Conservation (phyloP, 2,888 invertebrate species). For the Smittia sp. region DNA sequence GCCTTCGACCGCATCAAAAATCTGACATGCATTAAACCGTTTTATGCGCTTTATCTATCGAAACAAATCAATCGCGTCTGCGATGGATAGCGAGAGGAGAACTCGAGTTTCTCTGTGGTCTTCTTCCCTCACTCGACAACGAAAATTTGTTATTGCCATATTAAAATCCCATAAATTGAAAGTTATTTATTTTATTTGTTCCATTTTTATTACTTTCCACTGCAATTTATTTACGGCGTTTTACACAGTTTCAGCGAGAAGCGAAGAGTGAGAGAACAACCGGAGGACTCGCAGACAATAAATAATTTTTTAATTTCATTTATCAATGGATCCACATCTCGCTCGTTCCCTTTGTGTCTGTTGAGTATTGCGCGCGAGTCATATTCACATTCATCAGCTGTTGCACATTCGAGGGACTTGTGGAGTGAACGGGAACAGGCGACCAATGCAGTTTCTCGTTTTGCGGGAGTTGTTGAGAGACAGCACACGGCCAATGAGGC, state of each 20-base stretch:
- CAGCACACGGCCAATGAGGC: slow-evolving; percentile 1
- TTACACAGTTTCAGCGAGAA: slow-evolving; percentile 18
- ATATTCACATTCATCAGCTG: slow-evolving; percentile 41
- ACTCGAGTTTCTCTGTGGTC: not conserved
- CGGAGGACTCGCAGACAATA: slow-evolving; percentile 26
- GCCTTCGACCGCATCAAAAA: too few relatives aligned
- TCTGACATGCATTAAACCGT: slow-evolving; percentile 1
- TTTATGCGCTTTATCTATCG: not conserved
- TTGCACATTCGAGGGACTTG: slow-evolving; percentile 25
- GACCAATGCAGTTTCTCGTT: slow-evolving; percentile 23
- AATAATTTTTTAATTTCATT: slow-evolving; percentile 41
- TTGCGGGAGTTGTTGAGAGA: not conserved
- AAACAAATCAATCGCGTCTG: slow-evolving; percentile 23
- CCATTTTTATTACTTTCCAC: slow-evolving; percentile 37
- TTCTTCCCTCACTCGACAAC: not conserved
- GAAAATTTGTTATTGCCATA: slow-evolving; percentile 24
- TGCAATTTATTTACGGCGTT: slow-evolving; percentile 40
- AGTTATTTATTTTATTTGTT: slow-evolving; percentile 41
- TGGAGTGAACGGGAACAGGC: slow-evolving; percentile 21
- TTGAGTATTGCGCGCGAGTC: slow-evolving; percentile 28
- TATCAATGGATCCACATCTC: slow-evolving; percentile 36
- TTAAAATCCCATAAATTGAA: slow-evolving; percentile 40
- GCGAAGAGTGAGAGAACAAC: not conserved
- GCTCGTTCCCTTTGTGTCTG: slow-evolving; percentile 22
- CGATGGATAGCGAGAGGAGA: not conserved